Evolutionary conservation across 2,888 invertebrate genomes (phyloP).

Genomic region (Adelphocoris suturalis): DNA sequence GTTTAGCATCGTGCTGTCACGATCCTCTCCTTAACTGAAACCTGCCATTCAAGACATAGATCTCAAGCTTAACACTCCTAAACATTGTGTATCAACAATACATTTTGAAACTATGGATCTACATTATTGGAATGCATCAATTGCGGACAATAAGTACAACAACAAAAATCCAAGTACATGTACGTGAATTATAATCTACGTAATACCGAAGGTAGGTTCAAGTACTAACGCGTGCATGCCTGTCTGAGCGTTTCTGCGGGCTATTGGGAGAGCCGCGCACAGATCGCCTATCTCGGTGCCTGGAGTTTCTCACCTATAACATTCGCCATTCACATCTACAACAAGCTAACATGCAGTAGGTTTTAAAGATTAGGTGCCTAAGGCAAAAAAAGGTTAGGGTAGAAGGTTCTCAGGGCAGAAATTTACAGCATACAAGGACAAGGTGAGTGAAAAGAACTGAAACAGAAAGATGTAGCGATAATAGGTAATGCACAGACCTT

Average conservation of each 20-base stretch:
- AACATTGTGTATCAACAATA: too few species aligned
- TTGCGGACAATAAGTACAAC: too few species aligned
- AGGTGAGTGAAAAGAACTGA: background rate
- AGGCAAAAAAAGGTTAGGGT: background rate
- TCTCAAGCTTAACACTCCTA: too few species aligned
- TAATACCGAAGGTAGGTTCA: conserved; percentile 2
- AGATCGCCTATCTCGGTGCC: conserved; percentile 54
- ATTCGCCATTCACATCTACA: conserved; percentile 59
- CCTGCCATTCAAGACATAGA: too few species aligned
- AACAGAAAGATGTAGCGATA: background rate
- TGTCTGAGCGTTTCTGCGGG: conserved; percentile 57
- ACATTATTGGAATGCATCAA: too few species aligned
- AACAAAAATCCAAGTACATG: too few species aligned
- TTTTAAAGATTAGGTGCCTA: background rate
- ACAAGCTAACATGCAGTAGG: conserved; percentile 47
- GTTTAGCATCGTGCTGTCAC: too few species aligned
- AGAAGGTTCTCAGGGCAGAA: background rate
- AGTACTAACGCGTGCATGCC: conserved; percentile 60
- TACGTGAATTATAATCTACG: too few species aligned
- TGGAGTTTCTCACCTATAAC: conserved; percentile 61
- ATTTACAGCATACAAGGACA: background rate
- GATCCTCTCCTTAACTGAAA: too few species aligned
- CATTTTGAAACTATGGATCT: too few species aligned
- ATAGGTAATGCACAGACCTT: too few species aligned
- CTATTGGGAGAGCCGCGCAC: conserved; percentile 30